phyloP scores from a whole-genome alignment of 2,888 invertebrate species.

The Cheilosia soror region DNA sequence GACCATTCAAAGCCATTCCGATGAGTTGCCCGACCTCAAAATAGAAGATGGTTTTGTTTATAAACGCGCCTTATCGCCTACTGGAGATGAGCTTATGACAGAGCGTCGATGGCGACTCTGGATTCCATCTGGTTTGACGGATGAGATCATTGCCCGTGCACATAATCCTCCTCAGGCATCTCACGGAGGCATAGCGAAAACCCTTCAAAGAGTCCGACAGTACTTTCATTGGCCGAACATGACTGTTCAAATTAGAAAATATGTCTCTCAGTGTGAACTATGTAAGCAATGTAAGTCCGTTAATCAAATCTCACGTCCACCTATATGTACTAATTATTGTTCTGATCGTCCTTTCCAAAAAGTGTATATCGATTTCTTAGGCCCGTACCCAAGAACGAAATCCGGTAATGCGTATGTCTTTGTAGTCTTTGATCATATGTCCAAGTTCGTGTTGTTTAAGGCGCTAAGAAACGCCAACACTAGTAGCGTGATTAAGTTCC shows the following conservation, averaged over 20 bases:
- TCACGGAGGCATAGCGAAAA: constrained; percentile 51
- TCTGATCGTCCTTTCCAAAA: background rate
- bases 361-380: background rate
- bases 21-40: constrained; percentile 2
- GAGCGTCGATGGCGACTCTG: constrained; percentile 32
- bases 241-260: background rate
- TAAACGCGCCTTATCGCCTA: background rate
- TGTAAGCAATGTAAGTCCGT: background rate
- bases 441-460: background rate
- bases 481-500: background rate
- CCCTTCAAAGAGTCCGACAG: constrained; percentile 3
- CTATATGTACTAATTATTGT: background rate
- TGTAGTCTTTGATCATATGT: constrained; percentile 8
- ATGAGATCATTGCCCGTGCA: constrained; percentile 19
- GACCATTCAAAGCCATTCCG: background rate
- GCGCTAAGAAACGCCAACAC: background rate
- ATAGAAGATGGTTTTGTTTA: constrained; percentile 12
- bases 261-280: no score
- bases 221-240: constrained; percentile 26
- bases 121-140: constrained; percentile 20
- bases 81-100: background rate
- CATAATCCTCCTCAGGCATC: constrained; percentile 36
- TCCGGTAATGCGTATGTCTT: constrained; percentile 17
- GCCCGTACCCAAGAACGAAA: constrained; percentile 13
- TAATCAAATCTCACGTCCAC: background rate